Evolutionary conservation across 2,113 vertebrate genomes (phyloP).

Genomic region (Entelurus aequoreus): DNA sequence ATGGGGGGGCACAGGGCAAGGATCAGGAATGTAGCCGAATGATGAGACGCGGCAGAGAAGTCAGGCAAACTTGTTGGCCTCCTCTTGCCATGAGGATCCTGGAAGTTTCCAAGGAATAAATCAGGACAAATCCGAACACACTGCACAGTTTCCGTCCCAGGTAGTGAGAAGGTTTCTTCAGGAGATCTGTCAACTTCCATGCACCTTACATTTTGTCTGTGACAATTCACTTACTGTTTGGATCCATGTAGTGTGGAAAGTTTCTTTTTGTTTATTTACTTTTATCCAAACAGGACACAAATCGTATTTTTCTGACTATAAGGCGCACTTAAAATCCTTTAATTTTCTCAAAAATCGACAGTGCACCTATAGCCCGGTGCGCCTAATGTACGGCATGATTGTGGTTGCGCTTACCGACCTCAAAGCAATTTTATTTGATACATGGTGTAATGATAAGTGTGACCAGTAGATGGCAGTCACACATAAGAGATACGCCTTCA

Average conservation of each 20-base stretch:
- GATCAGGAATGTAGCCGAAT: conserved; percentile 13
- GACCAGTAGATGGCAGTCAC: no score
- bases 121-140: not conserved
- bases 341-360: no score
- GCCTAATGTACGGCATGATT: no score
- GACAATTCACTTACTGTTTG: conserved; percentile 1
- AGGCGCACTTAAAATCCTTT: no score
- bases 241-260: not conserved
- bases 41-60: conserved; percentile 14
- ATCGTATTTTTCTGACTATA: no score
- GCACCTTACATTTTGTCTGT: conserved; percentile 6
- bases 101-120: conserved; percentile 6
- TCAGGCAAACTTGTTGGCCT: conserved; percentile 12
- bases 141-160: conserved; percentile 8
- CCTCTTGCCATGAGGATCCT: not conserved
- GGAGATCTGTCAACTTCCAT: conserved; percentile 2
- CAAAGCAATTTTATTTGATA: no score
- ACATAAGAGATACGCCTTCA: no score
- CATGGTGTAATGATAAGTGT: no score
- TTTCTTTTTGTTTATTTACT: no score
- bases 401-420: no score
- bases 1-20: conserved; percentile 11
- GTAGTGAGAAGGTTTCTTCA: not conserved
- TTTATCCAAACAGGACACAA: no score
- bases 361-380: no score